Evolutionary conservation across 2,888 invertebrate species (phyloP).

Genomic region (Yponomeuta sedellus): DNA sequence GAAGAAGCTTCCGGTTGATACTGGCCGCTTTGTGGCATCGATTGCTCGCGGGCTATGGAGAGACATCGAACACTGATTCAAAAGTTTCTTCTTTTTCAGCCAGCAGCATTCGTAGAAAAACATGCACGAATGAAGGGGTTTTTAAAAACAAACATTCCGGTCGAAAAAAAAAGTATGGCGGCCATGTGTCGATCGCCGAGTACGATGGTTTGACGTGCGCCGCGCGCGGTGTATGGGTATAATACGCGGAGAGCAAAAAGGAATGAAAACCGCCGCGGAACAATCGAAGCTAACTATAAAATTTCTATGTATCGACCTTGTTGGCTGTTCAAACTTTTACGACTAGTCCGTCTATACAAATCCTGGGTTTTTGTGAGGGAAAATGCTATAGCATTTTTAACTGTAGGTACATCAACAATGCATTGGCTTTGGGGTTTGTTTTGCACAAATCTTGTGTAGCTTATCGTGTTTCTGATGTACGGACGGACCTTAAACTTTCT

Average conservation of each 20-base stretch:
- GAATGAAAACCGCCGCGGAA: conserved; percentile 53
- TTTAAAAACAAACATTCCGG: conserved; percentile 47
- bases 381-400: conserved; percentile 25
- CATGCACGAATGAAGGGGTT: neutral
- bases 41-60: conserved; percentile 57
- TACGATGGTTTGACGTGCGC: conserved; percentile 54
- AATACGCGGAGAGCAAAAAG: conserved; percentile 46
- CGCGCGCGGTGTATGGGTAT: conserved; percentile 36
- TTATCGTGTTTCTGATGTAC: no score
- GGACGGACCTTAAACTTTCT: no score
- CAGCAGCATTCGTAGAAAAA: conserved; percentile 16
- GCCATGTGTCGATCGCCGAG: conserved; percentile 53
- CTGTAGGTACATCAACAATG: neutral
- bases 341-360: conserved; percentile 56
- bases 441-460: neutral
- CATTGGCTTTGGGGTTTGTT: neutral
- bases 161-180: neutral
- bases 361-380: conserved; percentile 60
- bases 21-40: conserved; percentile 40
- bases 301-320: conserved; percentile 56
- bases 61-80: conserved; percentile 34
- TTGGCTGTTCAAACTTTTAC: conserved; percentile 67
- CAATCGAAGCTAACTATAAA: conserved; percentile 75
- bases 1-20: conserved; percentile 65
- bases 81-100: conserved; percentile 50